These are phyloP conservation scores for Ceratina japonica DNA, from an alignment of 1,140 invertebrate genomes.

Conservation along the genomic window DNA sequence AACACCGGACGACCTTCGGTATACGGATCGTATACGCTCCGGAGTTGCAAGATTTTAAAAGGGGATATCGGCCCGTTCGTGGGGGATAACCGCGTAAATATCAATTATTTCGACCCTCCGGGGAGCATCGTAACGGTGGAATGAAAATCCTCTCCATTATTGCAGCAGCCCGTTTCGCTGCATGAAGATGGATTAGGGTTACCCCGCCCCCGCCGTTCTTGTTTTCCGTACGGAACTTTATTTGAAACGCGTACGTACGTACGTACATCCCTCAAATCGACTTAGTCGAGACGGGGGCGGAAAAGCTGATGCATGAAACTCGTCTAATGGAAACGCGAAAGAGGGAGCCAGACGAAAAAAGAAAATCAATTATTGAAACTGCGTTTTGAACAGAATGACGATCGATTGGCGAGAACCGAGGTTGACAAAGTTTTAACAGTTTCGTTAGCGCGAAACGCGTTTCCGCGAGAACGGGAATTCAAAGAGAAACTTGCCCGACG, in stretches of 20 bases:
- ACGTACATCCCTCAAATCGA: not conserved
- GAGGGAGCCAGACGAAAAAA: no score
- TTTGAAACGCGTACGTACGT: not conserved
- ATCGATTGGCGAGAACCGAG: no score
- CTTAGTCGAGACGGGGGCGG: not conserved
- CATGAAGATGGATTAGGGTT: conserved; percentile 18
- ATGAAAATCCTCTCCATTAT: conserved; percentile 14
- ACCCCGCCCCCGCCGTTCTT: not conserved
- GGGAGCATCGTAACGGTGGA: not conserved
- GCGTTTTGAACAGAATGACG: no score
- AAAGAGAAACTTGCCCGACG: conserved; percentile 9
- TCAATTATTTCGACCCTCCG: conserved; percentile 37
- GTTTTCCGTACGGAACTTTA: not conserved
- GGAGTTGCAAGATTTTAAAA: conserved; percentile 41
- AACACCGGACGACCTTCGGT: conserved; percentile 67
- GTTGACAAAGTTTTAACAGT: not conserved
- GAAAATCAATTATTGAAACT: no score
- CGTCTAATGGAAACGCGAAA: no score
- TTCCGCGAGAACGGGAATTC: conserved; percentile 15
- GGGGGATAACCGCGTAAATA: conserved; percentile 24
- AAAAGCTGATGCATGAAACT: not conserved
- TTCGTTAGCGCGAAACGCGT: conserved; percentile 9
- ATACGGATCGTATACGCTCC: conserved; percentile 60
- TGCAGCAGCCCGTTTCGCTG: not conserved
- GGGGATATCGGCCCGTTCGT: not conserved